phyloP scores from a whole-genome alignment of 92 coral and sea anemone genomes.

The Heliopora coerulea region DNA sequence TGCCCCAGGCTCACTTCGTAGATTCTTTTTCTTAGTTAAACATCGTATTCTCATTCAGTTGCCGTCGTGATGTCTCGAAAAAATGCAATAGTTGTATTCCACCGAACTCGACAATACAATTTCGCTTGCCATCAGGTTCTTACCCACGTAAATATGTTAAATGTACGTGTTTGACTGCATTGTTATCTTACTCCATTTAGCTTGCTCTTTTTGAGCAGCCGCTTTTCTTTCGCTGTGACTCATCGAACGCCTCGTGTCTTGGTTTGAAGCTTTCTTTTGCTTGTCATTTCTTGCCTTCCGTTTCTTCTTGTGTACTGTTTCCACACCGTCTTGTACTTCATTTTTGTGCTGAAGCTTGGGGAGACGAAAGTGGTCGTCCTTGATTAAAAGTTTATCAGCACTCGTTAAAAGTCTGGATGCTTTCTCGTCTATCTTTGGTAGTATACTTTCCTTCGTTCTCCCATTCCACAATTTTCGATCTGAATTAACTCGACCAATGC shows the following conservation, averaged over 20 bases:
- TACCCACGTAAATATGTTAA: neutral
- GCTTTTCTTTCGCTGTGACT: conserved; percentile 32
- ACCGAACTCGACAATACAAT: no score
- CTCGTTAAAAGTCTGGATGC: neutral
- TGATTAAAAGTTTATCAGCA: conserved; percentile 6
- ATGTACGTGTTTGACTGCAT: conserved; percentile 32
- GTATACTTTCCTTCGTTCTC: conserved; percentile 7
- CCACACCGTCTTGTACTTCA: neutral
- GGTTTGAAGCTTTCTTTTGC: neutral
- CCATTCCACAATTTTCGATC: neutral
- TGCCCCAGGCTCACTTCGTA: no score
- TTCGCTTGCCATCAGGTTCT: no score
- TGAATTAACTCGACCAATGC: conserved; percentile 13
- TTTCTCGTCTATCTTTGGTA: conserved; percentile 30
- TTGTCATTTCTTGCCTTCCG: conserved; percentile 8
- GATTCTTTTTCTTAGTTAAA: no score
- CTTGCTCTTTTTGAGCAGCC: conserved; percentile 13
- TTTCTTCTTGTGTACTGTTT: neutral
- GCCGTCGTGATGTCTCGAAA: no score
- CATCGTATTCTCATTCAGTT: no score
- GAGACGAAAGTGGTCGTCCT: conserved; percentile 25
- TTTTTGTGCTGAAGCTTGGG: conserved; percentile 19
- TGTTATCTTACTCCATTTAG: conserved; percentile 42
- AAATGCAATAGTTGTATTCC: no score
- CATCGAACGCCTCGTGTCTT: conserved; percentile 15